These are phyloP conservation scores for Sula dactylatra DNA, from an alignment of 2,113 vertebrate genomes.

Conservation along the genomic window DNA sequence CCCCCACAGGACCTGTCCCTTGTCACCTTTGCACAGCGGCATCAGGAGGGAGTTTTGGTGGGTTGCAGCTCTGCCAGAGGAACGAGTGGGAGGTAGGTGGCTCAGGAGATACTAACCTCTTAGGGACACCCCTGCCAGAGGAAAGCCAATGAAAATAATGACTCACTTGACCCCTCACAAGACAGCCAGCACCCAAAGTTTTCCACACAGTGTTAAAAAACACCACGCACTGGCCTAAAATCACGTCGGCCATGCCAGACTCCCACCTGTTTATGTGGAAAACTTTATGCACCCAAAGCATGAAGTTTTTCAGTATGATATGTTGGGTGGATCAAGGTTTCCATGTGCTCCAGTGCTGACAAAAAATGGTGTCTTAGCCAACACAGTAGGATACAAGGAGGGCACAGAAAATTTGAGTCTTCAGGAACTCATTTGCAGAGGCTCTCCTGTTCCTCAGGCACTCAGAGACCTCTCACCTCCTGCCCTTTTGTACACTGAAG, in stretches of 20 bases:
- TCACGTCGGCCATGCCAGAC: not conserved
- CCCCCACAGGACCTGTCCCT: not conserved
- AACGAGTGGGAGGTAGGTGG: not conserved
- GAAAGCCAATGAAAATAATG: constrained; percentile 54
- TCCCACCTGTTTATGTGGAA: constrained; percentile 68
- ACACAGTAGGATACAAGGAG: not conserved
- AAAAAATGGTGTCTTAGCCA: not conserved
- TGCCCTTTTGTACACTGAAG: not conserved
- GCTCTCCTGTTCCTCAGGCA: not conserved
- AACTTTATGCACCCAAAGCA: constrained; percentile 55
- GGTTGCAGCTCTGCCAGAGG: not conserved
- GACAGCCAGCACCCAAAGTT: constrained; percentile 51
- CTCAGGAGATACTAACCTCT: not conserved
- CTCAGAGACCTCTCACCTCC: not conserved
- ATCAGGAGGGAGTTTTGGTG: not conserved
- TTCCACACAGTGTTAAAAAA: constrained; percentile 48
- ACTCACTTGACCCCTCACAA: constrained; percentile 57
- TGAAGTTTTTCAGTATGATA: constrained; percentile 40
- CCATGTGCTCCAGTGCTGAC: constrained; percentile 17
- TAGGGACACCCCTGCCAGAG: not conserved
- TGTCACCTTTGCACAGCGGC: not conserved
- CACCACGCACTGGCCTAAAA: constrained; percentile 26
- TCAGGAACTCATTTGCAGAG: not conserved
- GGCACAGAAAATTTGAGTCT: constrained; percentile 24
- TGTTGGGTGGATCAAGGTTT: constrained; percentile 60